Evolutionary conservation across 1,140 invertebrate species (phyloP).

Genomic region (Musca vetustissima): DNA sequence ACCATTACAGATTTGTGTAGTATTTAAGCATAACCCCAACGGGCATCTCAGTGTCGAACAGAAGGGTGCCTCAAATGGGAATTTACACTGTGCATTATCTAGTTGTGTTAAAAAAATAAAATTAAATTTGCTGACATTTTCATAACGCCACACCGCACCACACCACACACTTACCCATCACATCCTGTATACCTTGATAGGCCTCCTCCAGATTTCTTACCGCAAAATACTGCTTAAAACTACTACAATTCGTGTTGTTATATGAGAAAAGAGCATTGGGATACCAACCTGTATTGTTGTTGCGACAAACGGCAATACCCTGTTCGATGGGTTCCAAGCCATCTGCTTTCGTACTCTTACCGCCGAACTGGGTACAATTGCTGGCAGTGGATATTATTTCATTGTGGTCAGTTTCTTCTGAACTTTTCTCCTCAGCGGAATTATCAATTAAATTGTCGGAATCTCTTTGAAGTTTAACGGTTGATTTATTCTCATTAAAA

Average conservation of each 20-base stretch:
- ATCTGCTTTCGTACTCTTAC: conserved; percentile 27
- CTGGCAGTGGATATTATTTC: conserved; percentile 41
- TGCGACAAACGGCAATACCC: conserved; percentile 48
- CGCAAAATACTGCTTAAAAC: conserved; percentile 42
- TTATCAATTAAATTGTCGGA: conserved; percentile 44
- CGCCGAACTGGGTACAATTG: conserved; percentile 46
- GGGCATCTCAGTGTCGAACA: conserved; percentile 65
- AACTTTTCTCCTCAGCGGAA: conserved; percentile 39
- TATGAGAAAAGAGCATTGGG: conserved; percentile 43
- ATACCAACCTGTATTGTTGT: conserved; percentile 44
- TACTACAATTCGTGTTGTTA: conserved; percentile 48
- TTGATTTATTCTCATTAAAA: conserved; percentile 40
- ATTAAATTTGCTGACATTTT: background rate
- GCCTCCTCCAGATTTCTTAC: conserved; percentile 40
- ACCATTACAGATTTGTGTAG: conserved; percentile 69
- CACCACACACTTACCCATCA: conserved; percentile 39
- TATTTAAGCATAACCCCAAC: conserved; percentile 69
- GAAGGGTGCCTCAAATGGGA: conserved; percentile 30
- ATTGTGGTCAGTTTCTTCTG: background rate
- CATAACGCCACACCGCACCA: background rate
- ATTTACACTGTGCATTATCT: conserved; percentile 40
- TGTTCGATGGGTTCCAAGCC: conserved; percentile 40
- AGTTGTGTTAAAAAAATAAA: too few relatives aligned
- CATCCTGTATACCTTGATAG: conserved; percentile 38
- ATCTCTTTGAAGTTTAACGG: conserved; percentile 37